Conservation (phyloP, 2,797 vertebrate species). For the Geotria australis region DNA sequence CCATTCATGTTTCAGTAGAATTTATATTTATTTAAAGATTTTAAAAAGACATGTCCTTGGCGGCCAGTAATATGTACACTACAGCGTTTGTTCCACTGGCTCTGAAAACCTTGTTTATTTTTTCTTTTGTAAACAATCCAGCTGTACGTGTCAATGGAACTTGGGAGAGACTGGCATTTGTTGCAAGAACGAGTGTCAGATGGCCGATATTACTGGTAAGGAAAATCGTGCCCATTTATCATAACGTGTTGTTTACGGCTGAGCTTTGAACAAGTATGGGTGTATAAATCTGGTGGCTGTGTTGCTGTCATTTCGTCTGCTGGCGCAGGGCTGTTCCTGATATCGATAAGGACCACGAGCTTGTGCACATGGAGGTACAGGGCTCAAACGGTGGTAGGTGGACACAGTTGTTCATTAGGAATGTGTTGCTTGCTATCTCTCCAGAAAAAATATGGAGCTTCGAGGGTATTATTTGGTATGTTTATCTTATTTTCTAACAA, state of each 20-base stretch:
- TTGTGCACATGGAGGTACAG: constrained; percentile 83
- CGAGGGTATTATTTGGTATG: too few species aligned
- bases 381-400: constrained; percentile 48
- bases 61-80: too few species aligned
- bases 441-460: too few species aligned
- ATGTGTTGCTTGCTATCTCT: neutral
- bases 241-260: too few species aligned
- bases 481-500: too few species aligned
- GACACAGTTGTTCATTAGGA: neutral
- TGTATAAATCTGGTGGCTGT: too few species aligned
- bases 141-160: constrained; percentile 45
- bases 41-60: too few species aligned
- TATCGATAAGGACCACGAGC: constrained; percentile 40
- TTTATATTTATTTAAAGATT: too few species aligned
- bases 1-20: too few species aligned
- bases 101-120: neutral
- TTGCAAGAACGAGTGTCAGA: constrained; percentile 64
- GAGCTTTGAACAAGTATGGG: too few species aligned
- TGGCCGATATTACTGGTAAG: constrained; percentile 65
- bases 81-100: too few species aligned
- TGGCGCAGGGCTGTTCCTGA: constrained; percentile 45
- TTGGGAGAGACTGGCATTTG: constrained; percentile 53
- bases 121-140: constrained; percentile 6
- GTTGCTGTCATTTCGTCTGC: constrained; percentile 3
- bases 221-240: neutral